Evolutionary conservation across 2,797 vertebrate species (phyloP).

Genomic region (Liparis tanakae): DNA sequence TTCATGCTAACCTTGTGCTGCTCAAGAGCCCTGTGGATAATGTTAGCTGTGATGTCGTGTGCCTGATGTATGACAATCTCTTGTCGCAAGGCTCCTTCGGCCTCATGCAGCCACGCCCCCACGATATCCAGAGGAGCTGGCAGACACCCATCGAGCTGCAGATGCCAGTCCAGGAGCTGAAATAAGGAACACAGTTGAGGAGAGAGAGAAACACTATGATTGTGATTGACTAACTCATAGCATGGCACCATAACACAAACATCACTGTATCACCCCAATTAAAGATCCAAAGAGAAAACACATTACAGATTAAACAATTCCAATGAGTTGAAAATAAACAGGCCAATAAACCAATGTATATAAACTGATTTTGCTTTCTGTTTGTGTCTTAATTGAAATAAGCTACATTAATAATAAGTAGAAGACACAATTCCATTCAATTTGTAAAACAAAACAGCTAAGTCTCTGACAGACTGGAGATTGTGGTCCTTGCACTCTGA

Average conservation of each 20-base stretch:
- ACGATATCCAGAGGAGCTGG: slow-evolving; percentile 91
- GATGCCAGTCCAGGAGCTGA: slow-evolving; percentile 94
- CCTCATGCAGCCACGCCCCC: slow-evolving; percentile 91
- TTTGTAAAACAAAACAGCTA: not conserved
- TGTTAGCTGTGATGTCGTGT: slow-evolving; percentile 89
- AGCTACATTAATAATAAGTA: not conserved
- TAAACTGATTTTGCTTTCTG: not conserved
- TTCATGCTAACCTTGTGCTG: slow-evolving; percentile 89
- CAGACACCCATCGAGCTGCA: slow-evolving; percentile 91
- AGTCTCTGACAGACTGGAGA: not conserved
- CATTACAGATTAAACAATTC: slow-evolving; percentile 5
- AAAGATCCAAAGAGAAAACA: not conserved
- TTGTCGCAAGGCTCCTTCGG: slow-evolving; percentile 89
- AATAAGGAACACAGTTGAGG: slow-evolving; percentile 28
- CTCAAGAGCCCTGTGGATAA: slow-evolving; percentile 88
- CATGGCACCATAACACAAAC: not conserved
- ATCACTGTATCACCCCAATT: not conserved
- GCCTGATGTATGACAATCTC: slow-evolving; percentile 88
- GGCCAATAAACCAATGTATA: not conserved
- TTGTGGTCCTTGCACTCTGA: not conserved
- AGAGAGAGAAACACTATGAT: not conserved
- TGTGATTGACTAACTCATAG: not conserved
- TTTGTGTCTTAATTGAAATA: not conserved
- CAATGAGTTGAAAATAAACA: not conserved
- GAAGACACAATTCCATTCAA: not conserved